These are phyloP conservation scores for Drosophila rellima DNA, from an alignment of 2,888 invertebrate genomes.

Conservation along the genomic window DNA sequence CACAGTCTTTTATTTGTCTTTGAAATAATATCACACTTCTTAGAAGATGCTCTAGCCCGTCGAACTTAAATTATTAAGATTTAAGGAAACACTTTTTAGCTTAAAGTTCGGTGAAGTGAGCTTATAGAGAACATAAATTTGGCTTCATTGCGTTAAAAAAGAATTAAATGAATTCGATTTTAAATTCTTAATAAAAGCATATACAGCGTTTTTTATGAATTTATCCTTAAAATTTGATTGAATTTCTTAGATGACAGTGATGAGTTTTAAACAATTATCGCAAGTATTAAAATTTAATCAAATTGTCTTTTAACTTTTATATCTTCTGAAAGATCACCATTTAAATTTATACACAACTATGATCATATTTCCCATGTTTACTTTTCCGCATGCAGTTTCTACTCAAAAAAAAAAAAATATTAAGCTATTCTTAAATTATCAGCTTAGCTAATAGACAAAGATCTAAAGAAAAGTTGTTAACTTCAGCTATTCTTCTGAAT, in stretches of 20 bases:
- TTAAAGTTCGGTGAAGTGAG: neutral
- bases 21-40: neutral
- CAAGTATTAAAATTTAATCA: too few species aligned
- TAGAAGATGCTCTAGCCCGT: neutral
- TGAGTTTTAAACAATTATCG: too few species aligned
- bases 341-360: neutral
- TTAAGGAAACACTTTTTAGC: neutral
- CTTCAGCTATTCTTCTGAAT: slow-evolving; percentile 7
- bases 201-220: neutral
- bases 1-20: slow-evolving; percentile 7
- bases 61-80: neutral
- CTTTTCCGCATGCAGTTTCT: neutral
- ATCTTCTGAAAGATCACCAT: neutral
- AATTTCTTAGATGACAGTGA: too few species aligned
- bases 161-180: neutral
- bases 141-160: neutral
- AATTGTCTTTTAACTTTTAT: too few species aligned
- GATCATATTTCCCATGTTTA: neutral
- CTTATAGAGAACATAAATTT: neutral
- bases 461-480: slow-evolving; percentile 2
- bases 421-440: slow-evolving; percentile 4
- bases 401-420: neutral
- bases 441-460: slow-evolving; percentile 4
- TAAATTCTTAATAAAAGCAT: neutral
- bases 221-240: too few species aligned